A percentile compares a stretch with the other conserved stretches of the same genome.
These are phyloP conservation scores for Sebastiscus albofasciatus DNA, from an alignment of 2,797 vertebrate genomes.

Conservation along the genomic window DNA sequence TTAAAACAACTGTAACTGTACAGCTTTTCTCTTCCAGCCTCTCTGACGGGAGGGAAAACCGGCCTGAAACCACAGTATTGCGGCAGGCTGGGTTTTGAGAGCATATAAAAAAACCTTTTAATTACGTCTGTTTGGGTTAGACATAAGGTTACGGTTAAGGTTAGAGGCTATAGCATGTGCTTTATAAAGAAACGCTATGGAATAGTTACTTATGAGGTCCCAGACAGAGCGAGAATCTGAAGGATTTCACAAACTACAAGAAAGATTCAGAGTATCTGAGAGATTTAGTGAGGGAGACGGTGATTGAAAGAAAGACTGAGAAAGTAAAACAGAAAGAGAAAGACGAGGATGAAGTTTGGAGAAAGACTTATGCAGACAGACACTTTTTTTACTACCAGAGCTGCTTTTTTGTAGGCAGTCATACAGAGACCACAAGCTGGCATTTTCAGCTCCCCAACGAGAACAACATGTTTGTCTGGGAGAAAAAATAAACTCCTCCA, in stretches of 20 bases:
- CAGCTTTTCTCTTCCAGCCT: slow-evolving; percentile 31
- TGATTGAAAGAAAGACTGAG: slow-evolving; percentile 9
- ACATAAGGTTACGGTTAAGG: slow-evolving; percentile 70
- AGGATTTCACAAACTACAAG: slow-evolving; percentile 9
- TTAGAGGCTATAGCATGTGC: slow-evolving; percentile 61
- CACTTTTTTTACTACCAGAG: slow-evolving; percentile 64
- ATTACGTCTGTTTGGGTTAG: slow-evolving; percentile 77
- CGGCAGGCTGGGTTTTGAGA: slow-evolving; percentile 69
- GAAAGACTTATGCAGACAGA: slow-evolving; percentile 43
- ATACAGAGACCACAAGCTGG: slow-evolving; percentile 62
- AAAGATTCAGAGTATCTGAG: slow-evolving; percentile 6
- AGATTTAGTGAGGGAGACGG: not conserved
- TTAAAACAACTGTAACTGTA: slow-evolving; percentile 62
- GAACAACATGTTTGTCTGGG: slow-evolving; percentile 77
- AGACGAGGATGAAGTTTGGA: slow-evolving; percentile 11
- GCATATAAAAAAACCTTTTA: slow-evolving; percentile 79
- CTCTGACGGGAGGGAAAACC: slow-evolving; percentile 60
- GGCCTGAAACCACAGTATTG: slow-evolving; percentile 68
- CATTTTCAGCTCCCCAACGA: slow-evolving; percentile 60
- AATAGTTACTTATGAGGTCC: slow-evolving; percentile 40
- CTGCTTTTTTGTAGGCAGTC: slow-evolving; percentile 50
- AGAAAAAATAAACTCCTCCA: slow-evolving; percentile 53
- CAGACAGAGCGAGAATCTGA: slow-evolving; percentile 14
- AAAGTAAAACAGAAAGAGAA: slow-evolving; percentile 22
- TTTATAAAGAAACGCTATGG: slow-evolving; percentile 57